These are phyloP conservation scores for Hystrix cristata DNA, from an alignment of 2,113 vertebrate species.

Conservation along the genomic window DNA sequence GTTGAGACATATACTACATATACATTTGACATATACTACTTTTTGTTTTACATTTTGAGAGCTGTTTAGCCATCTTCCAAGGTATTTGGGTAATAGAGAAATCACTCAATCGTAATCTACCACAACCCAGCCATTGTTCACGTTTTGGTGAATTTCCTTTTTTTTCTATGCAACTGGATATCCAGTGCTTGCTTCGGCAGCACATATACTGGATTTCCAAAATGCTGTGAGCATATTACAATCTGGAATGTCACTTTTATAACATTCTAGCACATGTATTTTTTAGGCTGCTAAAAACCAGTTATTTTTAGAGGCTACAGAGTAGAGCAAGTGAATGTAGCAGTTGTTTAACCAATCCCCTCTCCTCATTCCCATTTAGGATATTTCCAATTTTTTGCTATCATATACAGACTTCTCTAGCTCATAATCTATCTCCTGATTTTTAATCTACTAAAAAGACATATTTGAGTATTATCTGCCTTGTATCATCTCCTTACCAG, in stretches of 20 bases:
- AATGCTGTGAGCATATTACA: background rate
- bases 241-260: constrained; percentile 14
- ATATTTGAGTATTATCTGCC: background rate
- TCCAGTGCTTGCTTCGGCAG: background rate
- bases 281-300: constrained; percentile 30
- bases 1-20: too few species aligned
- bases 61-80: background rate
- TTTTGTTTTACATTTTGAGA: constrained; percentile 2
- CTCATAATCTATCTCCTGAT: background rate
- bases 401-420: background rate
- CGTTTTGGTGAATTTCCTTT: constrained; percentile 36
- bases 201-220: background rate
- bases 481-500: background rate
- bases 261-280: background rate
- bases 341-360: background rate
- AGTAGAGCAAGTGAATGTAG: background rate
- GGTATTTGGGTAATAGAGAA: background rate
- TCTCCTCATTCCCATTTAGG: background rate
- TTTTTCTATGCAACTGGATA: background rate
- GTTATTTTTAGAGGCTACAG: background rate
- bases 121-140: background rate
- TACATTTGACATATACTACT: background rate
- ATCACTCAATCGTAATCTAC: constrained; percentile 10
- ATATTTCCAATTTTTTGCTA: constrained; percentile 30
- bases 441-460: background rate